These are phyloP conservation scores for Capreolus pygargus DNA, from an alignment of 2,113 vertebrate species.

Conservation along the genomic window DNA sequence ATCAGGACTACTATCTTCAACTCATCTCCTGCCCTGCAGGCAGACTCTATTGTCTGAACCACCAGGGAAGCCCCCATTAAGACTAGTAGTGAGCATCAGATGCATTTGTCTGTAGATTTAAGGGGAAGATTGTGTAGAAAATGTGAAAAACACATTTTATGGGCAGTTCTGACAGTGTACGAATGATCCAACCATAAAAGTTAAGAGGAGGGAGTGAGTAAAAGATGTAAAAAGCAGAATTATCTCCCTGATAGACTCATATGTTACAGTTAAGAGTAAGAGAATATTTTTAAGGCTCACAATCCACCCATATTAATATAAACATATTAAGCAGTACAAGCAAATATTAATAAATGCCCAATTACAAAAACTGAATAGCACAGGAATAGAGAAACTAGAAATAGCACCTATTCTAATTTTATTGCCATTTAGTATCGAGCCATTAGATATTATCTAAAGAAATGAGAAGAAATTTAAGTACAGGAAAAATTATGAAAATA, in stretches of 20 bases:
- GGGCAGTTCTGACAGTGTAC: neutral
- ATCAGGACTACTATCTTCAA: neutral
- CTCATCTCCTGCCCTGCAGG: neutral
- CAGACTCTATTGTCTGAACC: neutral
- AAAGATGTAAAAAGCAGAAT: neutral
- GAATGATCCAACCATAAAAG: conserved; percentile 4
- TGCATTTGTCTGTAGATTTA: neutral
- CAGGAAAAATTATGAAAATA: neutral
- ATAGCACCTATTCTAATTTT: neutral
- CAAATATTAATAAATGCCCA: neutral
- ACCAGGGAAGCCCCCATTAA: neutral
- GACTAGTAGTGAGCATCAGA: neutral
- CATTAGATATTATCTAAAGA: neutral
- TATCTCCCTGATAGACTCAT: neutral
- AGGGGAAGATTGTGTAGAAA: neutral
- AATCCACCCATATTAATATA: neutral
- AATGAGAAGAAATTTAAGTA: neutral
- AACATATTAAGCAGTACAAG: neutral
- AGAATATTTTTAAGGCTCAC: neutral
- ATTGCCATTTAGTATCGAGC: neutral
- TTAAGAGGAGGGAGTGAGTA: neutral
- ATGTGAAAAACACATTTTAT: neutral
- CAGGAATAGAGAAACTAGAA: neutral
- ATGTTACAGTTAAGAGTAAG: neutral
- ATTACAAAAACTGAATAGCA: neutral